A percentile compares a stretch with the other conserved stretches of the same genome.
phyloP scores from a whole-genome alignment of 2,113 vertebrate genomes.

The Rhizomys pruinosus region DNA sequence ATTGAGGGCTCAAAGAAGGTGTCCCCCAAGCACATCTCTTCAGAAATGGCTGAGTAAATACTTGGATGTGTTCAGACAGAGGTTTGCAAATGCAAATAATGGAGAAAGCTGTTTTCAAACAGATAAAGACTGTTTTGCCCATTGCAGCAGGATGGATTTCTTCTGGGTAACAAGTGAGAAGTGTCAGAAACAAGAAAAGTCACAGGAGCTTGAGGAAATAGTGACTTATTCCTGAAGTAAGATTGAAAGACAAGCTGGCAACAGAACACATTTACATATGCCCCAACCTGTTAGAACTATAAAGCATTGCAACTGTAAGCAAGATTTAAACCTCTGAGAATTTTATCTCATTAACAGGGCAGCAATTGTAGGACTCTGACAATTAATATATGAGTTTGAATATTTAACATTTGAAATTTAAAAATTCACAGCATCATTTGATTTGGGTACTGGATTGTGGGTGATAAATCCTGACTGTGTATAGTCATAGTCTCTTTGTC shows the following conservation, averaged over 20 bases:
- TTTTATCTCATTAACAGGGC: slow-evolving; percentile 65
- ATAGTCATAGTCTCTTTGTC: slow-evolving; percentile 18
- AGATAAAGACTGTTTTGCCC: slow-evolving; percentile 75
- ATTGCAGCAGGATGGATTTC: slow-evolving; percentile 59
- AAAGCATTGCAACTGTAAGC: slow-evolving; percentile 60
- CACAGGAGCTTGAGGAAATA: slow-evolving; percentile 60
- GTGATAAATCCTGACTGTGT: slow-evolving; percentile 39
- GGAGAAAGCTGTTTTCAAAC: slow-evolving; percentile 66
- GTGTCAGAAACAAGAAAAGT: slow-evolving; percentile 59
- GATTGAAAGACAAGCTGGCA: slow-evolving; percentile 52
- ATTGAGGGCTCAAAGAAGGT: slow-evolving; percentile 60
- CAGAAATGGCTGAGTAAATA: slow-evolving; percentile 60
- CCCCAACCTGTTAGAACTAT: slow-evolving; percentile 13
- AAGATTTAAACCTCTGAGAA: slow-evolving; percentile 65
- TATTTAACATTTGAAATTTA: slow-evolving; percentile 63
- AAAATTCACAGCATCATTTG: slow-evolving; percentile 49
- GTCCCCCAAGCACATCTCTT: slow-evolving; percentile 35
- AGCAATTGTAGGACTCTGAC: not conserved
- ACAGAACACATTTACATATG: slow-evolving; percentile 48
- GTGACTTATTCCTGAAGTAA: slow-evolving; percentile 63
- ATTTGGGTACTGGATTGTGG: slow-evolving; percentile 40
- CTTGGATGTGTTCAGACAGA: slow-evolving; percentile 62
- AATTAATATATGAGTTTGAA: slow-evolving; percentile 66
- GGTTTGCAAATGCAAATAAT: slow-evolving; percentile 74
- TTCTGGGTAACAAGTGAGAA: slow-evolving; percentile 67